Percentiles rank a stretch among this genome's conserved stretches.
These are phyloP conservation scores for Plebejus melissa DNA, from an alignment of 2,888 invertebrate genomes.

Conservation along the genomic window DNA sequence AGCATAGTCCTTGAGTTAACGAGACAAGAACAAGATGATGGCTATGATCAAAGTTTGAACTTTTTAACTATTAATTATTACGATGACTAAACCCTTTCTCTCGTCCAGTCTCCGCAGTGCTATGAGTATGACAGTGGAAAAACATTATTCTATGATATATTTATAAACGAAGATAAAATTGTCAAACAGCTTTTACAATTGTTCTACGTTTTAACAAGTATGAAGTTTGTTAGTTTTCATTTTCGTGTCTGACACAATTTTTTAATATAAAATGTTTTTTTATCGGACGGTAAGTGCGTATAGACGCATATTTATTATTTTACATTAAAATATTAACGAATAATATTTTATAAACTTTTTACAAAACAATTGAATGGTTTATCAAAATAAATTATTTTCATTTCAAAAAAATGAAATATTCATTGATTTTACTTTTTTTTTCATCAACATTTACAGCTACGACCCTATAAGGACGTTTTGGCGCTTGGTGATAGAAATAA, in stretches of 20 bases:
- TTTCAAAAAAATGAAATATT: not conserved
- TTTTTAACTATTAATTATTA: not conserved
- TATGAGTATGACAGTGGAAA: constrained; percentile 8
- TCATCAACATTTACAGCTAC: too few relatives aligned
- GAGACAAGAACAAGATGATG: not conserved
- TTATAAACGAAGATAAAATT: not conserved
- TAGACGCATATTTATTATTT: not conserved
- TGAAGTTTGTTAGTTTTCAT: not conserved
- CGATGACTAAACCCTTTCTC: not conserved
- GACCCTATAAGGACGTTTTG: too few relatives aligned
- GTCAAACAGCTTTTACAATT: not conserved
- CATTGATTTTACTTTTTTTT: not conserved
- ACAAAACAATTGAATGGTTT: not conserved
- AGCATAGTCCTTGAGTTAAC: too few relatives aligned
- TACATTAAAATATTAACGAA: not conserved
- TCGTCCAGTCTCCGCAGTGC: not conserved
- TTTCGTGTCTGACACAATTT: not conserved
- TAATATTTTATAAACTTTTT: constrained; percentile 5
- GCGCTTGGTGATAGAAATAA: too few relatives aligned
- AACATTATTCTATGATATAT: not conserved
- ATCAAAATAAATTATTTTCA: not conserved
- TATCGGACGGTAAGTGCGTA: not conserved
- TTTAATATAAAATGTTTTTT: not conserved
- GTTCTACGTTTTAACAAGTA: not conserved
- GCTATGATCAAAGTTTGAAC: not conserved